Conservation (phyloP, 2,797 vertebrate genomes). For the Chrosomus eos region DNA sequence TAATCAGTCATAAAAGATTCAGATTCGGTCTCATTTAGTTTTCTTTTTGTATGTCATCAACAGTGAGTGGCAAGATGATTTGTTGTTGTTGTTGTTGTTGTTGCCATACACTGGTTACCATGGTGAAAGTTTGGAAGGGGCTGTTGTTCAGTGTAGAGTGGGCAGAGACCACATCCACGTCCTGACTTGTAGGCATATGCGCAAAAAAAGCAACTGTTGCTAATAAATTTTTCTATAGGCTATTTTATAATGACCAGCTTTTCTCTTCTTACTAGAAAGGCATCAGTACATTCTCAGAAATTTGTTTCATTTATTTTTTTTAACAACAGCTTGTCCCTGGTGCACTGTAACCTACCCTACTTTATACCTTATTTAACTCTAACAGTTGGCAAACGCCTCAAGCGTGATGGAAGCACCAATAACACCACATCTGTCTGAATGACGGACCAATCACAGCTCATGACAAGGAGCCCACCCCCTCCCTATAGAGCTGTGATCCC, state of each 20-base stretch:
- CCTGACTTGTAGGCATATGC: not conserved
- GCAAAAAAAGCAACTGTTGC: not conserved
- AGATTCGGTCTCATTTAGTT: not conserved
- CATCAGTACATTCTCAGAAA: not conserved
- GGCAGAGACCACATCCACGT: slow-evolving; percentile 6
- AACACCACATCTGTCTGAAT: too few relatives aligned
- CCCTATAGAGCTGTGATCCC: too few relatives aligned
- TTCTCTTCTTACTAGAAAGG: not conserved
- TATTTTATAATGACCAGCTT: not conserved
- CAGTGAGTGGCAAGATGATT: not conserved
- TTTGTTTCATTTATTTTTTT: too few relatives aligned
- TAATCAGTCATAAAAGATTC: not conserved
- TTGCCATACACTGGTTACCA: not conserved
- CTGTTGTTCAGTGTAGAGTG: not conserved
- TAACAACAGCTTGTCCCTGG: not conserved
- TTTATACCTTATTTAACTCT: too few relatives aligned
- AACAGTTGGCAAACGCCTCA: too few relatives aligned
- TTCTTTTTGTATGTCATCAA: not conserved
- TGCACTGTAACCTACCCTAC: too few relatives aligned
- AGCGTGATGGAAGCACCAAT: too few relatives aligned
- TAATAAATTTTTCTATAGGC: not conserved
- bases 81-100: slow-evolving; percentile 3
- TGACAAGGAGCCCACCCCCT: too few relatives aligned
- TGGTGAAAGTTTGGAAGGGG: not conserved
- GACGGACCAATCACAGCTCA: too few relatives aligned